Percentiles rank a stretch among this genome's conserved stretches.
These are phyloP conservation scores for Gonatopus flavifemur DNA, from an alignment of 1,140 invertebrate species.

Conservation along the genomic window DNA sequence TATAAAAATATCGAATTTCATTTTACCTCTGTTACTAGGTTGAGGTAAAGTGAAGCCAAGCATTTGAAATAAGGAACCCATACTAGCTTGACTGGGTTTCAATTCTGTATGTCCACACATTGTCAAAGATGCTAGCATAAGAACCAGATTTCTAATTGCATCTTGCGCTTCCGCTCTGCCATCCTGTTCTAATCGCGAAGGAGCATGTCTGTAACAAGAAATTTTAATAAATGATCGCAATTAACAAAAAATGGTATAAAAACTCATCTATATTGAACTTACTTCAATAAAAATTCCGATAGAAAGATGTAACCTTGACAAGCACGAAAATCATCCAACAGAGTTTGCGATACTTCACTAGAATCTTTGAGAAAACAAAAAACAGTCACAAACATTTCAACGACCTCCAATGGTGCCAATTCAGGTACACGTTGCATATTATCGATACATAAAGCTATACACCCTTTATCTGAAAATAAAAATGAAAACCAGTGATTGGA, in stretches of 20 bases:
- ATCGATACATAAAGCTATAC: constrained; percentile 92
- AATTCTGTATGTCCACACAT: constrained; percentile 92
- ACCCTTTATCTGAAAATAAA: constrained; percentile 84
- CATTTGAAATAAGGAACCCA: constrained; percentile 88
- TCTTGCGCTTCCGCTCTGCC: constrained; percentile 78
- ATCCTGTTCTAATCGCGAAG: constrained; percentile 74
- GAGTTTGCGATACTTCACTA: constrained; percentile 91
- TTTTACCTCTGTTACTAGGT: constrained; percentile 80
- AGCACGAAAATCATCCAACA: constrained; percentile 93
- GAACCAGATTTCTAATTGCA: constrained; percentile 87
- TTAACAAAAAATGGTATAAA: constrained; percentile 5
- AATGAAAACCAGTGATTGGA: constrained; percentile 5
- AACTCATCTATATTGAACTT: constrained; percentile 42
- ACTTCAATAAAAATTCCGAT: constrained; percentile 93
- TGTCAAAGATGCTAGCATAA: constrained; percentile 90
- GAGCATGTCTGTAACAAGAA: constrained; percentile 46
- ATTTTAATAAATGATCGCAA: not conserved
- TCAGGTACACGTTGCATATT: constrained; percentile 94
- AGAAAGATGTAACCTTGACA: constrained; percentile 95
- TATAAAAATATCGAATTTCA: not conserved
- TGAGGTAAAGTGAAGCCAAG: constrained; percentile 90
- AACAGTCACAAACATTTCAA: constrained; percentile 97
- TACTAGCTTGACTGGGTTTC: constrained; percentile 79
- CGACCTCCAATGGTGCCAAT: constrained; percentile 90
- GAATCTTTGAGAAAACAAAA: constrained; percentile 99